phyloP scores from a whole-genome alignment of 1,140 invertebrate species.

The Augochlora pura region DNA sequence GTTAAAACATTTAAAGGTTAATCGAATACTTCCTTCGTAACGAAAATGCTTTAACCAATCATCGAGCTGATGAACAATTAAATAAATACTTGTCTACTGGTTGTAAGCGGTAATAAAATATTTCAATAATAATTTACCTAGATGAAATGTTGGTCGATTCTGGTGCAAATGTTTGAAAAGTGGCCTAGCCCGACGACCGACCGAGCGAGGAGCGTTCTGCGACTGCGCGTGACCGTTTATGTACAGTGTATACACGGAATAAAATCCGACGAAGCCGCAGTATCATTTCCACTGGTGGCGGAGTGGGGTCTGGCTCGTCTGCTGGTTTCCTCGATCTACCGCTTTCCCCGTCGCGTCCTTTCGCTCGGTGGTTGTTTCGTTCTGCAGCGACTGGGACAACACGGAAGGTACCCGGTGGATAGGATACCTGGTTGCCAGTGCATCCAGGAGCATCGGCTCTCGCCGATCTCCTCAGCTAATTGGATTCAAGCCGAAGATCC shows the following conservation, averaged over 20 bases:
- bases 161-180: not conserved
- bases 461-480: not conserved
- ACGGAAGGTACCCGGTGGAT: not conserved
- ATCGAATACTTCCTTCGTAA: too few species aligned
- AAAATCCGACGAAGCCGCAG: slow-evolving; percentile 62
- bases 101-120: too few species aligned
- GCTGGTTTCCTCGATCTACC: not conserved
- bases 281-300: slow-evolving; percentile 61
- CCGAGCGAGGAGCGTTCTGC: slow-evolving; percentile 34
- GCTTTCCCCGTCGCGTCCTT: slow-evolving; percentile 31
- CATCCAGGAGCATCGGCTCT: slow-evolving; percentile 7
- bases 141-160: too few species aligned
- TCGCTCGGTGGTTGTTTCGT: slow-evolving; percentile 32
- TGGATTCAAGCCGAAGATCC: not conserved
- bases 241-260: slow-evolving; percentile 37
- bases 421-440: not conserved
- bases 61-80: too few species aligned
- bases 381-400: not conserved
- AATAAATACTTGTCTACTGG: too few species aligned
- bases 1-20: too few species aligned
- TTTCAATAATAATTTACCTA: too few species aligned
- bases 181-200: not conserved
- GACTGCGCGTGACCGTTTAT: slow-evolving; percentile 59
- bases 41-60: too few species aligned
- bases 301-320: slow-evolving; percentile 35